A percentile compares a stretch with the other conserved stretches of the same genome.
These are phyloP conservation scores for Andrena haemorrhoa DNA, from an alignment of 2,888 invertebrate genomes.

Conservation along the genomic window DNA sequence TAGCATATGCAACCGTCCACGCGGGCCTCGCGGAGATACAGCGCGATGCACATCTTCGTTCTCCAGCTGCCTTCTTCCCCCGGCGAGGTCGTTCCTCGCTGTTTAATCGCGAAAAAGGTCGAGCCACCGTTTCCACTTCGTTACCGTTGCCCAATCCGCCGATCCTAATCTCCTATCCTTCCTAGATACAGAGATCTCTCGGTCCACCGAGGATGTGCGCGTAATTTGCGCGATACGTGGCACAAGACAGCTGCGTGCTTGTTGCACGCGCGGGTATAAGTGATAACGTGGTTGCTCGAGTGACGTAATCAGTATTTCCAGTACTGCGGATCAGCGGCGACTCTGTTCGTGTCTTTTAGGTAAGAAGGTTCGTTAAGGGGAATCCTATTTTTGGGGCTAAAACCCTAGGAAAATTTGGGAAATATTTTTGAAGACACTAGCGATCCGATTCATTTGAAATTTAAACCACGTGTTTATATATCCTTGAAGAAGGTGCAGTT, in stretches of 20 bases:
- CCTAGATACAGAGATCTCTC: conserved; percentile 19
- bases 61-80: neutral
- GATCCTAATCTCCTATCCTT: conserved; percentile 46
- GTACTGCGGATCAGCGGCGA: too few species aligned
- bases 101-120: conserved; percentile 53
- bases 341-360: too few species aligned
- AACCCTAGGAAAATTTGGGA: too few species aligned
- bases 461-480: too few species aligned
- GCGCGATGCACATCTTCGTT: conserved; percentile 55
- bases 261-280: too few species aligned
- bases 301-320: too few species aligned
- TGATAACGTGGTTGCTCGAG: too few species aligned
- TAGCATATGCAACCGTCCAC: conserved; percentile 32
- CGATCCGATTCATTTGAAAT: too few species aligned
- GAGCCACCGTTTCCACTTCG: conserved; percentile 25
- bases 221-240: conserved; percentile 10
- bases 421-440: too few species aligned
- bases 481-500: too few species aligned
- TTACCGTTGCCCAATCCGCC: conserved; percentile 33
- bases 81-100: conserved; percentile 52
- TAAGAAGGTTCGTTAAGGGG: too few species aligned
- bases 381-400: too few species aligned
- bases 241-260: neutral
- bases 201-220: conserved; percentile 15
- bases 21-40: conserved; percentile 41